These are phyloP conservation scores for Ptychadena robeensis DNA, from an alignment of 2,797 vertebrate genomes.

Conservation along the genomic window DNA sequence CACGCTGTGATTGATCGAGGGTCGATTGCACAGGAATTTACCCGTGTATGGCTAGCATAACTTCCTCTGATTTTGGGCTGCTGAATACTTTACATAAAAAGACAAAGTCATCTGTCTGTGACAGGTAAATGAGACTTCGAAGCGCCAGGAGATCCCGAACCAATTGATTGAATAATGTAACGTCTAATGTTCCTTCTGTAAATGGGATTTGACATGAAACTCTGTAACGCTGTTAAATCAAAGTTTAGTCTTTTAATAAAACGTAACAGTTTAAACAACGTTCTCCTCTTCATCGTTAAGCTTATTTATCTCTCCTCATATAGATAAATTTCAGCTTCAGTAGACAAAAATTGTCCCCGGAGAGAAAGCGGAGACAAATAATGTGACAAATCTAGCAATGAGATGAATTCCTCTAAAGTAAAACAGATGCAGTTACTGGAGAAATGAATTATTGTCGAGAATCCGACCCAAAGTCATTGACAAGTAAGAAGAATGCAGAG, in stretches of 20 bases:
- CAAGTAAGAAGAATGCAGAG: neutral
- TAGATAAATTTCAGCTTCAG: neutral
- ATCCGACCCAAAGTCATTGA: conserved; percentile 2
- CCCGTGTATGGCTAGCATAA: too few relatives aligned
- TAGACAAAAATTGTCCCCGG: neutral
- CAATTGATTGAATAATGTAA: conserved; percentile 6
- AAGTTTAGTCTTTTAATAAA: neutral
- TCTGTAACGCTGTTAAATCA: neutral
- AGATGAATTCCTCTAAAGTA: conserved; percentile 13
- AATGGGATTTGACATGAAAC: neutral
- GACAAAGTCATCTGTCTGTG: conserved; percentile 15
- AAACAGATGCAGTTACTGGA: neutral
- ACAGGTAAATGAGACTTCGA: conserved; percentile 24
- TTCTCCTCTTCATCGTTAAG: neutral
- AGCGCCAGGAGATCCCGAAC: neutral
- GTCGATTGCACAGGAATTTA: too few relatives aligned
- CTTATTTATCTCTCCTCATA: neutral
- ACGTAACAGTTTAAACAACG: neutral
- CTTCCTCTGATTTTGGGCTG: neutral
- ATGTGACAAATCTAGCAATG: neutral
- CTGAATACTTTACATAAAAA: neutral
- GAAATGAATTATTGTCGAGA: neutral
- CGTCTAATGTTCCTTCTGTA: neutral
- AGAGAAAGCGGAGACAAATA: neutral
- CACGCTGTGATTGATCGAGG: too few relatives aligned